Percentiles rank a stretch among this genome's conserved stretches.
phyloP scores from a whole-genome alignment of 1,140 invertebrate species.

The Rhynchophorus ferrugineus region DNA sequence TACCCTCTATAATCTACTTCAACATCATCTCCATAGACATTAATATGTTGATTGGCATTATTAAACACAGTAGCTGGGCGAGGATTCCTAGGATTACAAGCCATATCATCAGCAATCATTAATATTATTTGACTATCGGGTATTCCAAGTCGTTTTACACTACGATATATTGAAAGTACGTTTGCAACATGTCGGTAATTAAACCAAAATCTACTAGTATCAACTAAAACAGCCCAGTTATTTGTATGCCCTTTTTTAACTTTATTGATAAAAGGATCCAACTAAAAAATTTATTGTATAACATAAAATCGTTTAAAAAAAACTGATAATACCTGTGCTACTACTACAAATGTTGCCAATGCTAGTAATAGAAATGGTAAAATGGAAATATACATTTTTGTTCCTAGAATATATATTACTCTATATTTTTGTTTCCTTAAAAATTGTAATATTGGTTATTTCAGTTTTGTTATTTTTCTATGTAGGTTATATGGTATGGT shows the following conservation, averaged over 20 bases:
- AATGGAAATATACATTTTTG: too few species aligned
- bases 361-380: too few species aligned
- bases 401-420: too few species aligned
- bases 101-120: slow-evolving; percentile 99
- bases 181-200: slow-evolving; percentile 99
- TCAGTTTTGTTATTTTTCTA: too few species aligned
- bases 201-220: slow-evolving; percentile 98
- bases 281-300: slow-evolving; percentile 1
- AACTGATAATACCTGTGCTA: too few species aligned
- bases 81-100: slow-evolving; percentile 96
- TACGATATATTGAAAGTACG: slow-evolving; percentile 95
- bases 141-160: slow-evolving; percentile 94
- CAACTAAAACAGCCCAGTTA: slow-evolving; percentile 98
- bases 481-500: too few species aligned
- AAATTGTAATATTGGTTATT: too few species aligned
- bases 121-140: slow-evolving; percentile 95
- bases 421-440: too few species aligned
- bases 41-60: slow-evolving; percentile 95
- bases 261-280: slow-evolving; percentile 8
- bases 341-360: too few species aligned
- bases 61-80: slow-evolving; percentile 97
- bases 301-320: too few species aligned
- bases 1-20: slow-evolving; percentile 99
- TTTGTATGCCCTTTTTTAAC: slow-evolving; percentile 73
- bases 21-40: slow-evolving; percentile 98